Evolutionary conservation across 2,888 invertebrate genomes (phyloP), one percentile per base, ranked within the genome.

Genomic region (Saturnia japonica): DNA sequence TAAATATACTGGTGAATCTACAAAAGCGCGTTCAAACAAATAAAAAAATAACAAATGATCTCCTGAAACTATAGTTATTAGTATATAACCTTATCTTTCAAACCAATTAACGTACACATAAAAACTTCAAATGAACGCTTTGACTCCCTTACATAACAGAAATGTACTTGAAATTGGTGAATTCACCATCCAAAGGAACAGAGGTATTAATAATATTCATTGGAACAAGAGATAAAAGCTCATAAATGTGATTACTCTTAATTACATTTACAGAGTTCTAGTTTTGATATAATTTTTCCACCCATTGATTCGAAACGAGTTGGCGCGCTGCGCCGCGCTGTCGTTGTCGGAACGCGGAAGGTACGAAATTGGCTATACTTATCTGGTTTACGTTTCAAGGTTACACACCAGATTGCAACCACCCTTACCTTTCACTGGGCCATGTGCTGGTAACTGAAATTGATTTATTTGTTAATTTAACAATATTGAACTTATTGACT

Each of bases 361-460:
- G 34, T 40, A 40, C n/a, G n/a, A 9, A n/a, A 40, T 28, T 28
- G 25, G 40, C 64, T 64, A 40, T n/a, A 64, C 40, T 64, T 71
- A 72, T 72, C 62, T 71, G 74, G 72, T 73, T 70, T 43, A 25
- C 67, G 72, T n/a, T 66, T 57, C 73, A 80, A 80, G 82, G 82
- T 74, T 74, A 70, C 66, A 62, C 12, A 75, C 75, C 74, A 70
- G 77, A 75, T 67, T 47, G 19, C 19, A 69, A 67, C 72, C 70
- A 76, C 77, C 77, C 76, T 72, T 68, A 74, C 83, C 83, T 82
- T 84, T 83, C 82, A 83, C 83, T 74, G 40, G 8, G n/a, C 9
- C 19, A n/a, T 14, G 28, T 60, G 12, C 25, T 57, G 25, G 12
- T 19, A n/a, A 40, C 40, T 64, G n/a, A n/a, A 40, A 40, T n/a